These are phyloP conservation scores for Rhingia campestris DNA, from an alignment of 2,888 invertebrate species.

Conservation along the genomic window DNA sequence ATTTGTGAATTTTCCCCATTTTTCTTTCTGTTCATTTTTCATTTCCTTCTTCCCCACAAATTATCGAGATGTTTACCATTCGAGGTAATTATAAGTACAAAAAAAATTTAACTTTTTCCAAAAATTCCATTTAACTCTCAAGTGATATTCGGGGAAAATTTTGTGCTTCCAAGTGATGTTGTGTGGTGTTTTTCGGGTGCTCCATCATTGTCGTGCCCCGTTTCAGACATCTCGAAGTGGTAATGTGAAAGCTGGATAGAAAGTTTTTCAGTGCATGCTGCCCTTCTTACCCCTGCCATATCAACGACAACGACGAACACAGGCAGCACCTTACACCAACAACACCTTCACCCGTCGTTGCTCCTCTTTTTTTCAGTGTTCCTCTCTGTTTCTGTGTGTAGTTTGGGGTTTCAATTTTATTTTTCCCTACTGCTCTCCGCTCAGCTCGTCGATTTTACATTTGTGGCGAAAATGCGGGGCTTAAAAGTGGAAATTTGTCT, in stretches of 20 bases:
- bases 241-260: constrained; percentile 74
- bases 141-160: constrained; percentile 13
- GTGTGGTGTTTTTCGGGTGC: not conserved
- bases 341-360: constrained; percentile 51
- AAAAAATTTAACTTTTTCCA: constrained; percentile 8
- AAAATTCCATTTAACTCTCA: not conserved
- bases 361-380: constrained; percentile 37
- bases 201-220: constrained; percentile 19
- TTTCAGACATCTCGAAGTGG: constrained; percentile 52
- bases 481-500: constrained; percentile 60
- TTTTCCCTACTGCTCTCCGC: constrained; percentile 26
- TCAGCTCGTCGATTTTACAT: constrained; percentile 63
- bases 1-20: constrained; percentile 69
- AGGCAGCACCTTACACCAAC: constrained; percentile 60
- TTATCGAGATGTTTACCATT: constrained; percentile 76
- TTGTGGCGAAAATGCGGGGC: constrained; percentile 64
- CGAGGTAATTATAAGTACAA: constrained; percentile 74
- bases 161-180: not conserved
- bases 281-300: constrained; percentile 28
- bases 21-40: constrained; percentile 53
- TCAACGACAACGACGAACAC: not conserved
- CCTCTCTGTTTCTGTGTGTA: constrained; percentile 39
- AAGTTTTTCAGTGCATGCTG: constrained; percentile 73
- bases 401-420: constrained; percentile 32
- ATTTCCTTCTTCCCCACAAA: constrained; percentile 65